These are phyloP conservation scores for Mechanitis mazaeus DNA, from an alignment of 2,888 invertebrate genomes.

Conservation along the genomic window DNA sequence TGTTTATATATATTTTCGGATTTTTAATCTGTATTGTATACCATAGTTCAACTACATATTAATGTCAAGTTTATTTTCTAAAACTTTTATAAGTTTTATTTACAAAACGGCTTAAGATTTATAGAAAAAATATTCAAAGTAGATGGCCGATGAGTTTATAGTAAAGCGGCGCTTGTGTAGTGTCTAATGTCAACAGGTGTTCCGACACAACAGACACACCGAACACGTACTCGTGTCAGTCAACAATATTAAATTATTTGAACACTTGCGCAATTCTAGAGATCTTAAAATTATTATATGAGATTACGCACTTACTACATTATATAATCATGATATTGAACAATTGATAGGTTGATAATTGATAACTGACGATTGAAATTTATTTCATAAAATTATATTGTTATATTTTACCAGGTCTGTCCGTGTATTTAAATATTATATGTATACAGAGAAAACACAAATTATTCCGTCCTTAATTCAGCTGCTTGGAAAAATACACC, in stretches of 20 bases:
- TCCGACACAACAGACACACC: constrained; percentile 36
- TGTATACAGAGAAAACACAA: constrained; percentile 23
- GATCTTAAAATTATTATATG: constrained; percentile 7
- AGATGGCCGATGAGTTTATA: neutral
- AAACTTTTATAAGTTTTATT: no score
- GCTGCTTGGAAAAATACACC: constrained; percentile 56
- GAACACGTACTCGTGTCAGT: constrained; percentile 19
- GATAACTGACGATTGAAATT: no score
- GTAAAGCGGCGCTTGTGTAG: constrained; percentile 40
- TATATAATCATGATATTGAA: no score
- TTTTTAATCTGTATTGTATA: no score
- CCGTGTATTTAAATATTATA: constrained; percentile 2
- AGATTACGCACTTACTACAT: constrained; percentile 6
- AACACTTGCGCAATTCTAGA: constrained; percentile 9
- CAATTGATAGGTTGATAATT: no score
- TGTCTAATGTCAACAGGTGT: constrained; percentile 37
- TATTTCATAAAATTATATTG: neutral
- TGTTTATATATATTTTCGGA: no score
- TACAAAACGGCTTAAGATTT: no score
- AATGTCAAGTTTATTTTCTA: no score
- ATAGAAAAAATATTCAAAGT: neutral
- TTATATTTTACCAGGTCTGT: neutral
- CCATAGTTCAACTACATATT: no score
- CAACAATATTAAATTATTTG: constrained; percentile 4
- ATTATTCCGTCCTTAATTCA: constrained; percentile 40